phyloP scores from a whole-genome alignment of 2,797 vertebrate genomes.

The Siniperca scherzeri region DNA sequence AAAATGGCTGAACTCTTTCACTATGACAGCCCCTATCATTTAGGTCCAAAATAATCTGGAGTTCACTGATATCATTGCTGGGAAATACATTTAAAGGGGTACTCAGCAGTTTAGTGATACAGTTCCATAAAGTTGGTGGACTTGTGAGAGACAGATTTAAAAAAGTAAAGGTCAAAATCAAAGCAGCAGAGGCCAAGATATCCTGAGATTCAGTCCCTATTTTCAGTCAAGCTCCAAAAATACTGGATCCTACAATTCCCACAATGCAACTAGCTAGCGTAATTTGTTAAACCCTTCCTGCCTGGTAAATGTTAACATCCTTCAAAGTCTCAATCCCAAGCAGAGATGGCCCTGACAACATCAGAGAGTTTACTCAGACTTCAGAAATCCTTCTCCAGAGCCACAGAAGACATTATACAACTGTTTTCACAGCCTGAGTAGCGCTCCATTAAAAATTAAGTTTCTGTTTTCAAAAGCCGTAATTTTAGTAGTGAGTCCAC shows the following conservation, averaged over 20 bases:
- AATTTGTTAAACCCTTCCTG: not conserved
- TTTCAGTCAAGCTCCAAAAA: not conserved
- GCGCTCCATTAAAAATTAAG: too few species aligned
- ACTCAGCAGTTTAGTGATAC: not conserved
- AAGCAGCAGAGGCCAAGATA: not conserved
- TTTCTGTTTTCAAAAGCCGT: too few species aligned
- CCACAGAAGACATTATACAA: too few species aligned
- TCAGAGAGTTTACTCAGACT: too few species aligned
- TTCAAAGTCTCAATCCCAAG: not conserved
- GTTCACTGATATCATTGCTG: not conserved
- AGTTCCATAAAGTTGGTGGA: not conserved
- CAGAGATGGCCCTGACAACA: not conserved
- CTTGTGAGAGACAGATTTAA: not conserved
- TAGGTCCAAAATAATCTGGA: not conserved
- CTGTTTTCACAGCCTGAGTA: too few species aligned
- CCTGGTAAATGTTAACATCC: not conserved
- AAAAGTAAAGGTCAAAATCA: not conserved
- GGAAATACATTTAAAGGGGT: not conserved
- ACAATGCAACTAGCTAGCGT: not conserved
- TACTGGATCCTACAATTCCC: not conserved
- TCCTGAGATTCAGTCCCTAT: not conserved
- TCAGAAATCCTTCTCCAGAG: too few species aligned
- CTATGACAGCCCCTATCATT: not conserved
- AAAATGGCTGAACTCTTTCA: not conserved
- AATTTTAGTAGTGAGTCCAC: too few species aligned